Conservation (phyloP, 2,797 vertebrate genomes). For the Rhinella marina region DNA sequence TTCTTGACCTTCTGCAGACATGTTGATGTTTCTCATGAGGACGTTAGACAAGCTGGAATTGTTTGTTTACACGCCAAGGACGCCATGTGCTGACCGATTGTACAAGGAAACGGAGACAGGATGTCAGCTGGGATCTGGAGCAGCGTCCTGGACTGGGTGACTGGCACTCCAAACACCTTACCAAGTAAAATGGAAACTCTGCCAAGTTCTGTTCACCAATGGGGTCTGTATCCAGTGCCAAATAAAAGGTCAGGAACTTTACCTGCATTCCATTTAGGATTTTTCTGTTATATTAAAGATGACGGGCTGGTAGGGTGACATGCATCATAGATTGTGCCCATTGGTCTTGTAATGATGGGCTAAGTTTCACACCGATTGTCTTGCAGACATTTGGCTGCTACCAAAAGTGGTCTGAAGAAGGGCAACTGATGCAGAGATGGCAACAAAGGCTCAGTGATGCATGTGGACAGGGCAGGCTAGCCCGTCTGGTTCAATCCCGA, state of each 20-base stretch:
- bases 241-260: neutral
- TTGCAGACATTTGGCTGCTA: too few relatives aligned
- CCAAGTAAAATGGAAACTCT: neutral
- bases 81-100: neutral
- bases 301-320: neutral
- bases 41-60: neutral
- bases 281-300: neutral
- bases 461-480: too few relatives aligned
- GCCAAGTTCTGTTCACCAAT: neutral
- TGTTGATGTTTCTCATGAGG: slow-evolving; percentile 14
- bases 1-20: slow-evolving; percentile 30
- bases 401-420: too few relatives aligned
- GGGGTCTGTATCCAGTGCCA: neutral
- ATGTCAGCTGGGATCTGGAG: neutral
- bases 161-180: neutral
- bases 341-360: neutral
- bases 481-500: too few relatives aligned
- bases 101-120: slow-evolving; percentile 2
- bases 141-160: neutral
- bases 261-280: neutral
- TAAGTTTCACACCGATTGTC: neutral
- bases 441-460: too few relatives aligned
- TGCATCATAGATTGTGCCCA: neutral
- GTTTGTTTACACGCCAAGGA: slow-evolving; percentile 22
- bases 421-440: too few relatives aligned